Evolutionary conservation across 2,797 vertebrate genomes (phyloP), one percentile per base, ranked within the genome.

Genomic region (Malurus leucopterus): DNA sequence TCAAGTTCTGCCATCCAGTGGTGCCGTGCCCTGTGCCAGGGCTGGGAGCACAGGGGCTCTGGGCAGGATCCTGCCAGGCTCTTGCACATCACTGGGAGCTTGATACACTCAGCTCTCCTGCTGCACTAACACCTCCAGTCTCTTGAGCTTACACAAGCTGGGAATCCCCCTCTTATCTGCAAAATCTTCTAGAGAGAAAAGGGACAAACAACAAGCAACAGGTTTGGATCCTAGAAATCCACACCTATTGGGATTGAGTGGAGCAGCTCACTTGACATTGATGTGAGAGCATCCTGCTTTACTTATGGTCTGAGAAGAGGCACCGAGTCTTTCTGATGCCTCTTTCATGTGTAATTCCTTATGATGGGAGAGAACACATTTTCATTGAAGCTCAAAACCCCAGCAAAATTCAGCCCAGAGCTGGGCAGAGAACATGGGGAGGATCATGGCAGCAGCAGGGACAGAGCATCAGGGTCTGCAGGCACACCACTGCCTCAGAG

Each of bases 351-450:
- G 11, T 36, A 11, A 36, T 53, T 41, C 19, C 20, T 63, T 38
- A 12, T 6, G 10, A 40, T 15, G 5, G 12, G 34, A 27, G 3
- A 47, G 41, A 69, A 32, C 2, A 59, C 26, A 4, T 34, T 78
- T 50, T 30, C 3, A 2, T 1, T 23, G 36, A 19, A 58, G 49
- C 22, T 20, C 36, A 13, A 85, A 67, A 57, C 9, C 26, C 67
- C 32, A 7, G 14, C 11, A 29, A 79, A 40, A n/a, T 24, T 68
- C 54, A 75, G 51, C 34, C 55, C 29, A 50, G 43, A 62, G 23
- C 15, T 34, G 23, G 3, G 8, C 26, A 4, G 0, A 51, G 36
- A 54, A 13, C 0, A 0, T 3, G 1, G 34, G 27, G 8, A 40
- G 18, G 29, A 6, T 4, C 2, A 5, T 0, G 3, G 21, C 32